Conservation (phyloP, 1,140 invertebrate species). For the Drosophila kurseongensis region DNA sequence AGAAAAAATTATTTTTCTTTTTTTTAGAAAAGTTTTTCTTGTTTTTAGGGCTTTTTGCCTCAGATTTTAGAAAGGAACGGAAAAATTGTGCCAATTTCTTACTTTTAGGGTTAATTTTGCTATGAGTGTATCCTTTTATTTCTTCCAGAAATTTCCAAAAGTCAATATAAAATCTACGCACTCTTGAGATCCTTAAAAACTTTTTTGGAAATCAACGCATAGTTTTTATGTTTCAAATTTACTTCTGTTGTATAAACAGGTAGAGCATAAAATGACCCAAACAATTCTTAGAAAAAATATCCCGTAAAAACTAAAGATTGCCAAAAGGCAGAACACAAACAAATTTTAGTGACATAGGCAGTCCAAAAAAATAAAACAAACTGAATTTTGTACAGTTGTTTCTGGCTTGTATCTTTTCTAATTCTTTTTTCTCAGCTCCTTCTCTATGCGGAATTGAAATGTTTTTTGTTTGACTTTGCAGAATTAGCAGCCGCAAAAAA, state of each 20-base stretch:
- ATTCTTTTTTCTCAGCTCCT: slow-evolving; percentile 10
- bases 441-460: slow-evolving; percentile 44
- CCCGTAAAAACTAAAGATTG: slow-evolving; percentile 12
- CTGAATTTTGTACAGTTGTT: slow-evolving; percentile 59
- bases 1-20: too few species aligned
- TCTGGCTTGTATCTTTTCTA: slow-evolving; percentile 27
- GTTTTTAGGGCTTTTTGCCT: too few species aligned
- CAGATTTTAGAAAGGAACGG: too few species aligned
- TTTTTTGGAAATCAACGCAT: background rate
- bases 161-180: too few species aligned
- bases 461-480: slow-evolving; percentile 48
- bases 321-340: slow-evolving; percentile 3
- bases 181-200: background rate
- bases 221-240: too few species aligned
- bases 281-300: slow-evolving; percentile 23
- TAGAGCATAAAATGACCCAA: slow-evolving; percentile 13
- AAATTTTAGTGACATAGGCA: slow-evolving; percentile 22
- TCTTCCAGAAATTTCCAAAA: too few species aligned
- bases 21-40: too few species aligned
- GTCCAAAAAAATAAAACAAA: slow-evolving; percentile 12
- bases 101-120: too few species aligned
- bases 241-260: background rate
- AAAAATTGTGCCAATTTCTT: too few species aligned
- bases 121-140: too few species aligned
- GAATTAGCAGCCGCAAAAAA: slow-evolving; percentile 62